Conservation (phyloP, 2,888 invertebrate species). For the Drosophila macrospina region DNA sequence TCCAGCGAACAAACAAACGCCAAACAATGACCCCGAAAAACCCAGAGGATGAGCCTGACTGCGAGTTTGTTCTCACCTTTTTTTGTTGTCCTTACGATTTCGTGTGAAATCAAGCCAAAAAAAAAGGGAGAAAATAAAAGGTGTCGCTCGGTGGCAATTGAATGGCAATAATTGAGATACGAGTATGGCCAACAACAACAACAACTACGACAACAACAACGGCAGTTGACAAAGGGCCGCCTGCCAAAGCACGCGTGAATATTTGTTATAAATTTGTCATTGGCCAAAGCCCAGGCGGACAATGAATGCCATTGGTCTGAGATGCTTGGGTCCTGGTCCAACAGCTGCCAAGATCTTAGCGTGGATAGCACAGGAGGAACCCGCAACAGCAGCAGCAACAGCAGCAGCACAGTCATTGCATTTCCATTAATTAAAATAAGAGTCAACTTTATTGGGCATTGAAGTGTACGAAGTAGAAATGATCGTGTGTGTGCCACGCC, state of each 20-base stretch:
- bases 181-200: constrained; percentile 19
- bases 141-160: constrained; percentile 68
- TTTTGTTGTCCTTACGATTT: constrained; percentile 38
- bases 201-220: constrained; percentile 2
- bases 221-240: constrained; percentile 62
- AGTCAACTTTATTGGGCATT: constrained; percentile 67
- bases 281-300: constrained; percentile 23
- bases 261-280: constrained; percentile 81
- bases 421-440: constrained; percentile 76
- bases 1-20: constrained; percentile 55
- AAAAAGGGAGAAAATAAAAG: constrained; percentile 10
- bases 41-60: constrained; percentile 27
- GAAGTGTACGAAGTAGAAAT: constrained; percentile 5
- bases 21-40: constrained; percentile 50
- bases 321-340: constrained; percentile 13
- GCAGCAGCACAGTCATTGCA: constrained; percentile 70
- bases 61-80: constrained; percentile 18
- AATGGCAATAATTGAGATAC: constrained; percentile 75
- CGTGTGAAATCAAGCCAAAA: constrained; percentile 62
- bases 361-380: constrained; percentile 54
- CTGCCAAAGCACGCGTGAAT: constrained; percentile 82
- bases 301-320: constrained; percentile 33
- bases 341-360: constrained; percentile 58
- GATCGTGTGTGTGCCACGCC: constrained; percentile 54
- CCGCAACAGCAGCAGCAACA: constrained; percentile 9